Conservation (phyloP, 92 coral and sea anemone species). For the Zoanthus gigantus region DNA sequence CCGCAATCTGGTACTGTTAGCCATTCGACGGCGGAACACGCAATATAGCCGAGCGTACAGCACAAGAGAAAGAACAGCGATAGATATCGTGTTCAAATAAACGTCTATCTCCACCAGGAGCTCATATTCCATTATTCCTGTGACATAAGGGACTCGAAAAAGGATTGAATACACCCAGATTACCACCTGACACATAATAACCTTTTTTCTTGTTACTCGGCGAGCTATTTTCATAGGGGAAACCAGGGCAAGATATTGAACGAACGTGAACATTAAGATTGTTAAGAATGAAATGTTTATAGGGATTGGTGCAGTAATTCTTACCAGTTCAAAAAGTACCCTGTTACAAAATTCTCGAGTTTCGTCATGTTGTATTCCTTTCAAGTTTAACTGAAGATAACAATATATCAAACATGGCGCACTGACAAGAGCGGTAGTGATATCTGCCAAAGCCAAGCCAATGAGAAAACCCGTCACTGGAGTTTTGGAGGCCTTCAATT, state of each 20-base stretch:
- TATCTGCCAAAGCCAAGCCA: constrained; percentile 31
- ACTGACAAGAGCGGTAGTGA: not conserved
- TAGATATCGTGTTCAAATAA: constrained; percentile 1
- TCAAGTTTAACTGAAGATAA: not conserved
- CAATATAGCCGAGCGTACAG: constrained; percentile 24
- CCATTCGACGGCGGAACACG: constrained; percentile 24
- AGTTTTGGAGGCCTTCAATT: not conserved
- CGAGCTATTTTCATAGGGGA: constrained; percentile 33
- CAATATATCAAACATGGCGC: constrained; percentile 19
- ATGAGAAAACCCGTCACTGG: constrained; percentile 30
- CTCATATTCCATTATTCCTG: not conserved
- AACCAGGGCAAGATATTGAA: constrained; percentile 26
- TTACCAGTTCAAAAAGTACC: not conserved
- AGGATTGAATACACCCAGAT: constrained; percentile 33
- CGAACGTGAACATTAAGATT: constrained; percentile 24
- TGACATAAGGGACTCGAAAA: not conserved
- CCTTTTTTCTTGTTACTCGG: constrained; percentile 24
- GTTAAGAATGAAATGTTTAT: constrained; percentile 32
- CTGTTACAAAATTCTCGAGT: not conserved
- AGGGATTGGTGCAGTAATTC: not conserved
- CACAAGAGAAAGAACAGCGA: not conserved
- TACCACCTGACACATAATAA: constrained; percentile 21
- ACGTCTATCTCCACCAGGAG: not conserved
- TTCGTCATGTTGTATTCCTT: not conserved
- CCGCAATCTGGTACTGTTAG: not conserved